Base-by-base conservation (phyloP, 2,888 invertebrate species). In the Drosophila subsilvestris region DNA sequence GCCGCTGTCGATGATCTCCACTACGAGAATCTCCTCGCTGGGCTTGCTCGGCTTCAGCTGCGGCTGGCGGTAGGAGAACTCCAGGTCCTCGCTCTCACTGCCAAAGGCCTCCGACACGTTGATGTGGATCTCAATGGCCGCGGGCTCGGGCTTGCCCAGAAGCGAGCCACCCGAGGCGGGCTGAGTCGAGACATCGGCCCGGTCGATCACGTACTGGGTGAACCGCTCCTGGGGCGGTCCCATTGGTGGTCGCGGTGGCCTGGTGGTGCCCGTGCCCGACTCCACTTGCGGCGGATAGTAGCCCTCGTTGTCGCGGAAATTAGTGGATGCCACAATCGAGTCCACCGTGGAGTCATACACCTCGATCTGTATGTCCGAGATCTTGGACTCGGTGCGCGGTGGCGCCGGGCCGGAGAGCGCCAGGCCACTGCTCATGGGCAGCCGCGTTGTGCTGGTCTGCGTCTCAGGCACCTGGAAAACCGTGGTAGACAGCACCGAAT, bases 51-150 rank as follows among this genome's bases (percentile, higher is more conserved):
- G 55, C 49, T 76, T 77, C n/a, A n/a, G 14, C 7, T 74, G 78
- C 37, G 89, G 76, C 56, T 91, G 90, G 0, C 90, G 83, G 58
- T 91, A 92, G 1, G 90, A 90, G 58, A 92, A 91, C 53, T 92
- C 91, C 17, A 91, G 71, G 47, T 92, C 91, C 51, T 92, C 91
- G 53, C 85, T 91, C 55, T 90, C 91, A 51, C 87, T 91, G 10
- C 90, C 90, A 44, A 90, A 86, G 0, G 90, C 91, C 53, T 91
- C 91, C 0, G 92, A 92, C 0, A 91, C 91, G 75, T 91, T 91
- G 0, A 91, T 91, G 66, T 91, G 92, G 29, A 91, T 91, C 73
- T 91, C 91, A 37, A 91, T 91, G 22, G 91, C 91, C 4, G 91
- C 91, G 18, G 92, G 91, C 22, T 92, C 90, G 0, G 91, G 91